Percentiles rank a stretch among this genome's conserved stretches.
Conservation (phyloP, 35 echinoderm and acorn worm species). For the Holothuria glaberrima region DNA sequence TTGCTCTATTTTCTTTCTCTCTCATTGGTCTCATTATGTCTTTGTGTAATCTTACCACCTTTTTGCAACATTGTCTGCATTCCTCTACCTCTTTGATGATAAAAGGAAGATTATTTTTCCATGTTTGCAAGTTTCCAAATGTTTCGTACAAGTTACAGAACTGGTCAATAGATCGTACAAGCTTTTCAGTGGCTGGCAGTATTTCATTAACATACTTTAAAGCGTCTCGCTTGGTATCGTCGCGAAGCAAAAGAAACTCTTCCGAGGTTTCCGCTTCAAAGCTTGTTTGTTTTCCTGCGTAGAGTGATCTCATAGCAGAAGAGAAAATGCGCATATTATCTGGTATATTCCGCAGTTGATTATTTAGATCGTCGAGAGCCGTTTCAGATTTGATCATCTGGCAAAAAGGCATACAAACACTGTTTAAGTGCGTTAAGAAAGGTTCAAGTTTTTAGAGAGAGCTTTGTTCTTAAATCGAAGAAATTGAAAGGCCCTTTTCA, state of each 20-base stretch:
- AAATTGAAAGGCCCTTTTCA: no score
- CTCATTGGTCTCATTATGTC: slow-evolving; percentile 37
- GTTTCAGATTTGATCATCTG: no score
- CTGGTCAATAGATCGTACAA: neutral
- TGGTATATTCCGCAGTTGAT: neutral
- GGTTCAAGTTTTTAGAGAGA: no score
- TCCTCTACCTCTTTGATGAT: slow-evolving; percentile 44
- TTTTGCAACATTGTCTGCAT: slow-evolving; percentile 27
- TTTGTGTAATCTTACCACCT: slow-evolving; percentile 33
- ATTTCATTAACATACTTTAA: slow-evolving; percentile 21
- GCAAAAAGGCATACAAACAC: no score
- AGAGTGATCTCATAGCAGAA: slow-evolving; percentile 38
- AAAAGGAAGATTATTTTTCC: slow-evolving; percentile 9
- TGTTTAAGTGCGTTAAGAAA: no score
- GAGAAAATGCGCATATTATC: slow-evolving; percentile 53
- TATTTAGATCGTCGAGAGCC: no score
- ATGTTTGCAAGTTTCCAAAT: neutral
- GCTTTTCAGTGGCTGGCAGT: neutral
- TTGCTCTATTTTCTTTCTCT: slow-evolving; percentile 33
- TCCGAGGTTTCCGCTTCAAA: neutral
- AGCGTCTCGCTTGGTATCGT: slow-evolving; percentile 39
- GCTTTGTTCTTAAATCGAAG: no score
- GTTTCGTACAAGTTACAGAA: slow-evolving; percentile 7
- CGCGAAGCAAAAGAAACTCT: slow-evolving; percentile 1
- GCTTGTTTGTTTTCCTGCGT: slow-evolving; percentile 25